Percentiles rank a stretch among this genome's conserved stretches.
Conservation (phyloP, 1,140 invertebrate genomes). For the Trichonephila clavipes region DNA sequence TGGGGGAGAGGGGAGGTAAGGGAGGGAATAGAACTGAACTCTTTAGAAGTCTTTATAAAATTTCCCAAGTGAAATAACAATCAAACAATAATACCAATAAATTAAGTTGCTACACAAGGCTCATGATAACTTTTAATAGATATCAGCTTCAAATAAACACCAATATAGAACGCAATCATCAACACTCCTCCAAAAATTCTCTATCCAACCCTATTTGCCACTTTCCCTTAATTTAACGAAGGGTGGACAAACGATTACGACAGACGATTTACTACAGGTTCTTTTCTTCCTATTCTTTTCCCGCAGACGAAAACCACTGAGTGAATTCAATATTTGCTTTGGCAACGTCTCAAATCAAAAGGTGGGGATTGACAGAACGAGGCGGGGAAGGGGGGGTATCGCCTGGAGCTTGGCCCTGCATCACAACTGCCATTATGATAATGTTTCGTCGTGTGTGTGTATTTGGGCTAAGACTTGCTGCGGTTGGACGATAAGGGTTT, state of each 20-base stretch:
- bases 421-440: conserved; percentile 70
- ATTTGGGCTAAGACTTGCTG: conserved; percentile 69
- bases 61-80: no score
- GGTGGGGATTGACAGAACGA: conserved; percentile 19
- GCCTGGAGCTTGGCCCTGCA: conserved; percentile 27
- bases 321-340: conserved; percentile 65
- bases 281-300: conserved; percentile 11
- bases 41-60: no score
- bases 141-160: no score
- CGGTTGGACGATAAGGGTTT: conserved; percentile 65
- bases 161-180: no score
- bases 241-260: background rate
- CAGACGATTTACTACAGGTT: conserved; percentile 8
- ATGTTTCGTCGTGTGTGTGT: conserved; percentile 55
- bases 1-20: no score
- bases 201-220: background rate
- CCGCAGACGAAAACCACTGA: background rate
- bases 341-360: conserved; percentile 46
- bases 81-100: no score
- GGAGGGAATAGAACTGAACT: no score
- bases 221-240: conserved; percentile 25
- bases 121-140: no score
- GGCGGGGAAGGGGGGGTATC: background rate
- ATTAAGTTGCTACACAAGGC: no score
- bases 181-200: background rate